phyloP scores from a whole-genome alignment of 2,888 invertebrate species.

The Saturnia japonica region DNA sequence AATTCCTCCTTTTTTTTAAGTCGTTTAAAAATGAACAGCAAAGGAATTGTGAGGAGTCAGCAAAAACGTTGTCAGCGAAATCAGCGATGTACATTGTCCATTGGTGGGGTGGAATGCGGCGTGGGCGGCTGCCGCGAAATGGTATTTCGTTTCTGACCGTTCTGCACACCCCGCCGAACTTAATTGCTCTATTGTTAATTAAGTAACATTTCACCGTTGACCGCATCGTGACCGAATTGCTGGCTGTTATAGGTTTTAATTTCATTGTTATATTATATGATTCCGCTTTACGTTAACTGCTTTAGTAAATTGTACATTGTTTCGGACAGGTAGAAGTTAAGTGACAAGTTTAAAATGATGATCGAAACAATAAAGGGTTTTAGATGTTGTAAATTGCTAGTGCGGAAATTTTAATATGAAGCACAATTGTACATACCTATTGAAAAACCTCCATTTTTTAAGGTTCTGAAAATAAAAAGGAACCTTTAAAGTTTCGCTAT shows the following conservation, averaged over 20 bases:
- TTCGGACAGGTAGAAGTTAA: not conserved
- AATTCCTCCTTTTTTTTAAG: no score
- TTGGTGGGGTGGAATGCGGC: slow-evolving; percentile 56
- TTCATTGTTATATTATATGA: slow-evolving; percentile 36
- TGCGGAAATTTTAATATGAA: no score
- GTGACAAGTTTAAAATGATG: not conserved
- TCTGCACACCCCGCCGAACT: slow-evolving; percentile 65
- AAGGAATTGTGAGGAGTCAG: slow-evolving; percentile 57
- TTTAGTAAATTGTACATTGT: not conserved
- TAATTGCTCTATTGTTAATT: slow-evolving; percentile 82
- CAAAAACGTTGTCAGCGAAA: slow-evolving; percentile 69
- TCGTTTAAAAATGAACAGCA: slow-evolving; percentile 2
- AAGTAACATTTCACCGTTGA: slow-evolving; percentile 74
- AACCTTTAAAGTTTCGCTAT: no score
- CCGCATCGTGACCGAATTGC: slow-evolving; percentile 63
- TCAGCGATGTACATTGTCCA: slow-evolving; percentile 74
- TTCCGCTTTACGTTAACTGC: not conserved
- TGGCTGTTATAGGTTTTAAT: slow-evolving; percentile 58
- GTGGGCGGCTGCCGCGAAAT: slow-evolving; percentile 52
- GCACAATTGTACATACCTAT: no score
- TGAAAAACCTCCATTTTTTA: no score
- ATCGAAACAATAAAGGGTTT: no score
- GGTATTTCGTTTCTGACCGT: slow-evolving; percentile 66
- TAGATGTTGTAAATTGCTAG: no score
- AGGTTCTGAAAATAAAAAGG: no score